phyloP scores from a whole-genome alignment of 2,888 invertebrate species.

The Lasioglossum pauxillum region DNA sequence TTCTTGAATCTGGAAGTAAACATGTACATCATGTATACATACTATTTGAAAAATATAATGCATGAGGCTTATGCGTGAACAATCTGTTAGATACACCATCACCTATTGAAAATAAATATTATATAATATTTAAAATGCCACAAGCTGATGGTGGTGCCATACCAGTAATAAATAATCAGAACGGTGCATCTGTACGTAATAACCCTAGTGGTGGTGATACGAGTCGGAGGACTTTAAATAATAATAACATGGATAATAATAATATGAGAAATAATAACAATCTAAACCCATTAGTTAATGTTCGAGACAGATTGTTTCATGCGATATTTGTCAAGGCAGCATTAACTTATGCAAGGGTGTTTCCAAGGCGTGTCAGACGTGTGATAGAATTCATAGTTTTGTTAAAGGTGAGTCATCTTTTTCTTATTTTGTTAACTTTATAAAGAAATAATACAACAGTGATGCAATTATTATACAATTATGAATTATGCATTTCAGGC shows the following conservation, averaged over 20 bases:
- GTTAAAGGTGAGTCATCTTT: slow-evolving; percentile 87
- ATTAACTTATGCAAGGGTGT: slow-evolving; percentile 95
- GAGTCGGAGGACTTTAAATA: slow-evolving; percentile 75
- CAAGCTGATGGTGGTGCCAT: slow-evolving; percentile 72
- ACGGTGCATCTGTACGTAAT: slow-evolving; percentile 75
- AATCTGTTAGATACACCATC: slow-evolving; percentile 31
- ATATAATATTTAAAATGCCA: slow-evolving; percentile 74
- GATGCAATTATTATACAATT: background rate
- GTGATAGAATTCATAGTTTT: slow-evolving; percentile 93
- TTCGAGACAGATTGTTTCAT: slow-evolving; percentile 96
- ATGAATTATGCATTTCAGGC: slow-evolving; percentile 86
- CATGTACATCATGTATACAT: slow-evolving; percentile 28
- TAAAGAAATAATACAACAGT: background rate
- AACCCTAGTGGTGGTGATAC: slow-evolving; percentile 74
- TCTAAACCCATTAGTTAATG: slow-evolving; percentile 92
- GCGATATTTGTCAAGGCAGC: slow-evolving; percentile 97
- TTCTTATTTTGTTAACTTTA: background rate
- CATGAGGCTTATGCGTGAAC: slow-evolving; percentile 18
- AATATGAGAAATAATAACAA: slow-evolving; percentile 83
- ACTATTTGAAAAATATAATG: slow-evolving; percentile 31
- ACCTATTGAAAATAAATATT: slow-evolving; percentile 36
- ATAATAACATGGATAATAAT: slow-evolving; percentile 77
- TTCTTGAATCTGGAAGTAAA: slow-evolving; percentile 40
- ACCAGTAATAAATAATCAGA: slow-evolving; percentile 77
- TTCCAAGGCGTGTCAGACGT: slow-evolving; percentile 93